Percentiles rank a stretch among this genome's conserved stretches.
These are phyloP conservation scores for Zaprionus inermis DNA, from an alignment of 1,140 invertebrate genomes.

Conservation along the genomic window DNA sequence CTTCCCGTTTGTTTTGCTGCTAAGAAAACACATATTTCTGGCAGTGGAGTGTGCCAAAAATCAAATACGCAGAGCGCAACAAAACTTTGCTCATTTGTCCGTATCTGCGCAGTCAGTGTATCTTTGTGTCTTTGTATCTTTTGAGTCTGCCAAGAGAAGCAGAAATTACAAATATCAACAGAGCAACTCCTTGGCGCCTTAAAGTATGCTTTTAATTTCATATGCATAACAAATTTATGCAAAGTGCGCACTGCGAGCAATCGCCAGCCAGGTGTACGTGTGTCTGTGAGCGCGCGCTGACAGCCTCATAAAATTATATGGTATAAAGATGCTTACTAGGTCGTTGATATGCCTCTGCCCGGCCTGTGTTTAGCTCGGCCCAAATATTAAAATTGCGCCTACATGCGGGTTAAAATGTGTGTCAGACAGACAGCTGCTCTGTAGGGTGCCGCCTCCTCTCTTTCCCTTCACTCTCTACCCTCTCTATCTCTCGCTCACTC, in stretches of 20 bases:
- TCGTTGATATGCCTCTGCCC: slow-evolving; percentile 60
- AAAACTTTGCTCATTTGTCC: slow-evolving; percentile 76
- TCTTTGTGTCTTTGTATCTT: slow-evolving; percentile 48
- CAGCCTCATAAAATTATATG: slow-evolving; percentile 79
- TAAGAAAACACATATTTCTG: slow-evolving; percentile 25
- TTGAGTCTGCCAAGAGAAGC: slow-evolving; percentile 58
- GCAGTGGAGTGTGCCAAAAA: slow-evolving; percentile 24
- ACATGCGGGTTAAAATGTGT: slow-evolving; percentile 75
- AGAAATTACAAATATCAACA: slow-evolving; percentile 81
- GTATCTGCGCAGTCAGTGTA: slow-evolving; percentile 24
- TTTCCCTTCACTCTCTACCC: too few relatives aligned
- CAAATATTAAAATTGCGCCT: slow-evolving; percentile 75
- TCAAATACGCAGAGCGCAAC: slow-evolving; percentile 52
- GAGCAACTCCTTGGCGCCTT: slow-evolving; percentile 44
- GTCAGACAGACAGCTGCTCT: slow-evolving; percentile 17
- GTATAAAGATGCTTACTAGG: slow-evolving; percentile 81
- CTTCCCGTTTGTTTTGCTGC: slow-evolving; percentile 49
- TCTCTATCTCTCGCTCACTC: too few relatives aligned
- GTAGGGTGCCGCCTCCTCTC: not conserved
- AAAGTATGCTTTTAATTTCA: slow-evolving; percentile 83
- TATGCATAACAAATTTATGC: slow-evolving; percentile 83
- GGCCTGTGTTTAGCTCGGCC: slow-evolving; percentile 42
- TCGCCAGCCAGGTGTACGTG: slow-evolving; percentile 55
- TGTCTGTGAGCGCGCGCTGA: slow-evolving; percentile 35
- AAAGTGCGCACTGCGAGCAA: slow-evolving; percentile 68